phyloP scores from a whole-genome alignment of 1,140 invertebrate species.

The Eciton burchellii region DNA sequence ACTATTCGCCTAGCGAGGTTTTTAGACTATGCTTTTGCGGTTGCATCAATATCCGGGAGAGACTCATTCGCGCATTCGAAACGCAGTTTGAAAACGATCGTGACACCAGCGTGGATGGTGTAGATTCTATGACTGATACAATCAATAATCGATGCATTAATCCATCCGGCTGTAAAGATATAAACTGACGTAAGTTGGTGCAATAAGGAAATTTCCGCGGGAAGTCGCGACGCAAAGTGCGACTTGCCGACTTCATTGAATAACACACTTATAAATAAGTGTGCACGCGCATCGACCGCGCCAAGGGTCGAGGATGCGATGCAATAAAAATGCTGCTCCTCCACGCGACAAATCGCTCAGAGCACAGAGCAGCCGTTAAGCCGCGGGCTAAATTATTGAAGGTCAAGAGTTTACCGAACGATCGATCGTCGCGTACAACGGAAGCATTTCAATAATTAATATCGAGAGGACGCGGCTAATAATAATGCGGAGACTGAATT shows the following conservation, averaged over 20 bases:
- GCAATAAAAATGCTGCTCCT: slow-evolving; percentile 30
- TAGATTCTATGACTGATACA: too few species aligned
- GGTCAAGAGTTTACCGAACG: slow-evolving; percentile 36
- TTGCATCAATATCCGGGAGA: slow-evolving; percentile 12
- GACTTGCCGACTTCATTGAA: slow-evolving; percentile 52
- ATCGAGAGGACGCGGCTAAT: slow-evolving; percentile 1
- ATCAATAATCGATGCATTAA: too few species aligned
- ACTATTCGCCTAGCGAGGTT: too few species aligned
- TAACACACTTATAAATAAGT: slow-evolving; percentile 47
- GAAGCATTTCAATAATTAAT: slow-evolving; percentile 47
- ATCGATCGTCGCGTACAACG: slow-evolving; percentile 41
- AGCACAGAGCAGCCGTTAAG: not conserved
- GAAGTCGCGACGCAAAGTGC: too few species aligned
- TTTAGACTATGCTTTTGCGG: not conserved
- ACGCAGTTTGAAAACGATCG: too few species aligned
- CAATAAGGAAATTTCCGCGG: not conserved
- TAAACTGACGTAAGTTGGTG: not conserved
- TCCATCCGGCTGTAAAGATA: not conserved
- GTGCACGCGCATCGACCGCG: slow-evolving; percentile 3
- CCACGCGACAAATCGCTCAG: not conserved
- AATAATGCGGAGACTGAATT: slow-evolving; percentile 40
- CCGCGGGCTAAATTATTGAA: slow-evolving; percentile 5
- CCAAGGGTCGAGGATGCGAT: slow-evolving; percentile 52
- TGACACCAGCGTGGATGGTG: too few species aligned
- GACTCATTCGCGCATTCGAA: slow-evolving; percentile 2